Base-by-base conservation (phyloP, 2,113 vertebrate genomes). In the Leptobrachium leishanense region DNA sequence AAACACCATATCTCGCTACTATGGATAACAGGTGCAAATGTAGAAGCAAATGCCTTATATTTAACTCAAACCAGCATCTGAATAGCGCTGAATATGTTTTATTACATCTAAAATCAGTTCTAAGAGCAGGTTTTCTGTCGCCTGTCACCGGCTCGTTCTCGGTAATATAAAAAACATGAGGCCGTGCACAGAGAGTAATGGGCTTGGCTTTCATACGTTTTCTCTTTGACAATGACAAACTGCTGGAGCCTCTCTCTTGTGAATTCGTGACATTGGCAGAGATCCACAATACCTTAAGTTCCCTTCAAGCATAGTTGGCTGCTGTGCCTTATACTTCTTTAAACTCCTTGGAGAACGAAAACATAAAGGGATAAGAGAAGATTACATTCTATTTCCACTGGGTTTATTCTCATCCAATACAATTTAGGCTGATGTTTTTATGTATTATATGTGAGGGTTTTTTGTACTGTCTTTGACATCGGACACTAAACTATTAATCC, bases 171-270 rank as follows among this genome's bases (percentile, higher is more conserved):
- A 72, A 81, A 81, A 74, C 78, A 81, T 62, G 53, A 81, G 54
- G 65, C 64, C 44, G 54, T 81, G 78, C 69, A 72, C 71, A 74
- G 71, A 81, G 71, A 81, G 71, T 81, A 81, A 81, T 81, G 78
- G 71, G 78, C 78, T 81, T 81, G 72, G 78, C 78, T 81, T 81
- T 81, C 72, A 74, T 62, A 74, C 78, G 39, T 74, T 81, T 81
- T 81, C 62, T 65, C 31, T 59, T 41, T 81, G 78, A 81, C 78
- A 81, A 81, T 81, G 78, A 81, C 72, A 74, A 81, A 81, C 71
- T 74, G 72, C 78, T 62, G 46, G 71, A 43, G 54, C 65, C 64
- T 81, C 71, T 74, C 72, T 68, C 72, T 44, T 68, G 72, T 44
- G 72, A 74, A 81, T 81, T 54, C 44, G 67, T 81, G 78, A 81